Percentiles rank a stretch among this genome's conserved stretches.
phyloP scores from a whole-genome alignment of 37 sponge, comb jelly and placozoan species.

The Halisarca cf. caerulea region DNA sequence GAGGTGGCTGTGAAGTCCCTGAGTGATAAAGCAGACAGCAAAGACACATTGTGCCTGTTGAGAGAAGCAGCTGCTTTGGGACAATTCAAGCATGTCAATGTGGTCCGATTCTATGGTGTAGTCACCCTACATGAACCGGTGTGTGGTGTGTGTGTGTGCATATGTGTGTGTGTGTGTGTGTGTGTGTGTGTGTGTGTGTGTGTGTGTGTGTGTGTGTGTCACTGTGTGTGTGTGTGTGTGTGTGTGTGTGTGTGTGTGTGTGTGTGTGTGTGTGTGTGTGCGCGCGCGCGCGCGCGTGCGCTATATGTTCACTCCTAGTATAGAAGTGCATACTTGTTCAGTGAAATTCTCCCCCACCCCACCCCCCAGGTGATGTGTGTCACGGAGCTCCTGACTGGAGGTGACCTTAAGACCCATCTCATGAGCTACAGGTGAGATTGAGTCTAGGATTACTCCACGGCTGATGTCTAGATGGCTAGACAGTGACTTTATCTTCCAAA shows the following conservation, averaged over 20 bases:
- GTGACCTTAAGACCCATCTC: neutral
- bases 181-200: too few species aligned
- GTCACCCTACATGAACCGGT: slow-evolving; percentile 2
- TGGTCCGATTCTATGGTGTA: neutral
- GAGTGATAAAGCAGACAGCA: neutral
- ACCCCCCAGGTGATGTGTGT: slow-evolving; percentile 1
- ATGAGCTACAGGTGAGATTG: slow-evolving; percentile 15
- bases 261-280: too few species aligned
- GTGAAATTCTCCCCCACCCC: neutral
- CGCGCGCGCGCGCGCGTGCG: too few species aligned
- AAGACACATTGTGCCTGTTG: neutral
- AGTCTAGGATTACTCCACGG: too few species aligned
- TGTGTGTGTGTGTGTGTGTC: too few species aligned
- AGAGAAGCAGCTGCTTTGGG: slow-evolving; percentile 3
- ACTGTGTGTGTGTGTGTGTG: too few species aligned
- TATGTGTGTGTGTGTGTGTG: too few species aligned
- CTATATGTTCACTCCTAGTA: too few species aligned
- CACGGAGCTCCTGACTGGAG: neutral
- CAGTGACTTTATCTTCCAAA: too few species aligned
- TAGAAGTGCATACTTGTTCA: too few species aligned
- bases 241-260: too few species aligned
- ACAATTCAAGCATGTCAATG: slow-evolving; percentile 5
- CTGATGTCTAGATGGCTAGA: too few species aligned
- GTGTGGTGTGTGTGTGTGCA: neutral
- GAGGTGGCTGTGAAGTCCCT: neutral